phyloP scores from a whole-genome alignment of 2,888 invertebrate genomes.

The Clepsis dumicolana region DNA sequence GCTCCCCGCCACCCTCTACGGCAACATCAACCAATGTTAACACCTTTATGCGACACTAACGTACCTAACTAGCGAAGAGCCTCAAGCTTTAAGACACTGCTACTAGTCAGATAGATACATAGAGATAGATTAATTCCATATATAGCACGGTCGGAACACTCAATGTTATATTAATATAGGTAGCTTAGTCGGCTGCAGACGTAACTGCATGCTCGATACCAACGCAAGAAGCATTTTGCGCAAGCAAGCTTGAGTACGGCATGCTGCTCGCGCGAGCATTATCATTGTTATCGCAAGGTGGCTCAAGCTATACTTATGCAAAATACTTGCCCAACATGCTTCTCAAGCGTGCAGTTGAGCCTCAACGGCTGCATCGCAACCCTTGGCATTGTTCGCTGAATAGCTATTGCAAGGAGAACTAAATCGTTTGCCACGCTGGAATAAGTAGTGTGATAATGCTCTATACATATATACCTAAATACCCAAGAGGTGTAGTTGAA shows the following conservation, averaged over 20 bases:
- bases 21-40: background rate
- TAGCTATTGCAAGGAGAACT: too few species aligned
- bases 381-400: background rate
- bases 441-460: too few species aligned
- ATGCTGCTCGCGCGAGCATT: background rate
- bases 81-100: background rate
- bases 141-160: too few species aligned
- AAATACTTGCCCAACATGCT: background rate
- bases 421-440: too few species aligned
- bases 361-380: background rate
- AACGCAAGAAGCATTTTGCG: background rate
- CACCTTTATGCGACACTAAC: background rate
- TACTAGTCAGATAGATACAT: too few species aligned
- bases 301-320: background rate
- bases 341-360: background rate
- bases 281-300: background rate
- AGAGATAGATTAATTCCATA: too few species aligned
- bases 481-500: too few species aligned
- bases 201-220: background rate
- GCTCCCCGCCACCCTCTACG: slow-evolving; percentile 65
- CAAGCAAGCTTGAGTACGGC: background rate
- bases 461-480: too few species aligned
- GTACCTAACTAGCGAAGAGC: background rate
- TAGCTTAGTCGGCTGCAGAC: background rate
- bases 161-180: too few species aligned